These are phyloP conservation scores for Gasterosteus nipponicus DNA, from an alignment of 2,113 vertebrate species.

Conservation along the genomic window DNA sequence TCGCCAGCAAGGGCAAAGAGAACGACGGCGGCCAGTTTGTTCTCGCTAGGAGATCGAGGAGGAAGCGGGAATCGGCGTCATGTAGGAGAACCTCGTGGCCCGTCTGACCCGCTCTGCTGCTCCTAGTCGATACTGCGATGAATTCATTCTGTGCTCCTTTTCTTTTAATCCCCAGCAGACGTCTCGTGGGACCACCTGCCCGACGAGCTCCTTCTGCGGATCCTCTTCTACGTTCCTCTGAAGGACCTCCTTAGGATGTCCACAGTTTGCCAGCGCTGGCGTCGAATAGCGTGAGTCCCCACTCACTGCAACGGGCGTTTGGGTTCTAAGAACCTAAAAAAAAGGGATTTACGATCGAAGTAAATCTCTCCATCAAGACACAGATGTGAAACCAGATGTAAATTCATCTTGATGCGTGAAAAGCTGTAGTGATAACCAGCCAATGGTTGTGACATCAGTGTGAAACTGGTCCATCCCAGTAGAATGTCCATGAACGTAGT, in stretches of 20 bases:
- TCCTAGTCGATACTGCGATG: not conserved
- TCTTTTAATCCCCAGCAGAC: slow-evolving; percentile 60
- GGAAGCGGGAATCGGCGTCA: slow-evolving; percentile 71
- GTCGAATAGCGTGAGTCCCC: slow-evolving; percentile 86
- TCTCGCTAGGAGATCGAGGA: slow-evolving; percentile 80
- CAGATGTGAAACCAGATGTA: not conserved
- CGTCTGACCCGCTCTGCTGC: not conserved
- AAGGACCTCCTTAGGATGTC: slow-evolving; percentile 86
- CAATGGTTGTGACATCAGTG: not conserved
- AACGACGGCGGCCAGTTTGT: slow-evolving; percentile 81
- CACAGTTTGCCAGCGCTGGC: slow-evolving; percentile 87
- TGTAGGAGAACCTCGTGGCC: not conserved
- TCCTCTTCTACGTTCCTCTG: slow-evolving; percentile 86
- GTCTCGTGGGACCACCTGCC: slow-evolving; percentile 89
- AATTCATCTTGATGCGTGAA: not conserved
- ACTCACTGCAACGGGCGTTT: not conserved
- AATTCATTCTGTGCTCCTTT: accelerated
- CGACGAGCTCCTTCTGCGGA: slow-evolving; percentile 89
- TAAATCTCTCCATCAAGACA: too few relatives aligned
- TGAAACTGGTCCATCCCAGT: not conserved
- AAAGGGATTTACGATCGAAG: too few relatives aligned
- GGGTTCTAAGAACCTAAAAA: not conserved
- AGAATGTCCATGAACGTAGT: not conserved
- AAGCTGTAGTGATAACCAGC: not conserved
- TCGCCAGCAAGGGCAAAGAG: slow-evolving; percentile 76